Percentiles rank a stretch among this genome's conserved stretches.
phyloP scores from a whole-genome alignment of 1,140 invertebrate genomes.

The Aphelinus atriplicis region DNA sequence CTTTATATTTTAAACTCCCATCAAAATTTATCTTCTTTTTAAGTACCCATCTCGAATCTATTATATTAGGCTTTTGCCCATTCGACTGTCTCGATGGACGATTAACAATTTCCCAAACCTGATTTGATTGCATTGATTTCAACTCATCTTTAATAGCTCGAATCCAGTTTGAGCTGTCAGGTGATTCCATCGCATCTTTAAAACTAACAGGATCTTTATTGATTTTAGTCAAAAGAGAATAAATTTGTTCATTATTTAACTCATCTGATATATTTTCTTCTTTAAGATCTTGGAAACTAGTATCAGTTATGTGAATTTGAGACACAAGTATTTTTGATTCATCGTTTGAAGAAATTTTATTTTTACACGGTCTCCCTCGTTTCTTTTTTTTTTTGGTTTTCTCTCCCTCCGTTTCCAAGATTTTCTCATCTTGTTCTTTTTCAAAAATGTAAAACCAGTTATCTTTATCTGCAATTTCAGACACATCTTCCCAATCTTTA shows the following conservation, averaged over 20 bases:
- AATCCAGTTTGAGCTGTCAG: constrained; percentile 36
- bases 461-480: constrained; percentile 7
- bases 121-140: constrained; percentile 26
- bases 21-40: background rate
- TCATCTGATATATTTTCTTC: too few species aligned
- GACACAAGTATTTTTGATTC: too few species aligned
- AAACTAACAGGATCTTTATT: background rate
- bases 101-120: constrained; percentile 23
- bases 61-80: constrained; percentile 13
- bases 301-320: too few species aligned
- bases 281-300: too few species aligned
- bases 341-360: background rate
- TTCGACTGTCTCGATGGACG: constrained; percentile 8
- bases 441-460: constrained; percentile 34
- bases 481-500: constrained; percentile 22
- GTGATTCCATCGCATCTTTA: constrained; percentile 6
- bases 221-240: background rate
- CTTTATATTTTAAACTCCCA: constrained; percentile 27
- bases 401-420: constrained; percentile 31
- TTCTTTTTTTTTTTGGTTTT: constrained; percentile 17
- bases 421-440: constrained; percentile 4
- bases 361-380: constrained; percentile 31
- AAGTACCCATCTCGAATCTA: constrained; percentile 16
- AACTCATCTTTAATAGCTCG: constrained; percentile 35
- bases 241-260: background rate